Evolutionary conservation across 2,113 vertebrate genomes (phyloP).

Genomic region (Xenus cinereus): DNA sequence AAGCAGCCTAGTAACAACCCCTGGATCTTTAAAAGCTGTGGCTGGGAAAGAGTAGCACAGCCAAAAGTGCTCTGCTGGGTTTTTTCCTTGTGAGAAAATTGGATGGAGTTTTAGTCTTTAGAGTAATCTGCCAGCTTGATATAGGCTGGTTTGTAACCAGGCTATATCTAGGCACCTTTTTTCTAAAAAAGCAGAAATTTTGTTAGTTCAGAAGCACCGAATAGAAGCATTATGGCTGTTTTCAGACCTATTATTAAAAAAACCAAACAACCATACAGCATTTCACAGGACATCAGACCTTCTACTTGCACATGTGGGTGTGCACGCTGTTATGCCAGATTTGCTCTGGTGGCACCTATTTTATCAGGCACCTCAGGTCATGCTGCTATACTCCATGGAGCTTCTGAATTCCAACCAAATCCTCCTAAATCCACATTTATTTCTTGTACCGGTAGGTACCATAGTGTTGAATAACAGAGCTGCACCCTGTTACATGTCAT

Average conservation of each 20-base stretch:
- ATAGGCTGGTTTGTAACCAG: not conserved
- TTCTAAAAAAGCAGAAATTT: not conserved
- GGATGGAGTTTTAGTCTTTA: not conserved
- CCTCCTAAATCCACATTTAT: not conserved
- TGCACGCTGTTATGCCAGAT: not conserved
- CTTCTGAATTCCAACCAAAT: not conserved
- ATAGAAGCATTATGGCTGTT: not conserved
- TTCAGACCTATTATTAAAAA: not conserved
- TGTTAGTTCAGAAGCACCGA: not conserved
- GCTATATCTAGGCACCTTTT: not conserved
- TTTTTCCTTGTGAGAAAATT: not conserved
- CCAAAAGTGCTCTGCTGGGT: not conserved
- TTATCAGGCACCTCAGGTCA: not conserved
- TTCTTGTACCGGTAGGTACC: not conserved
- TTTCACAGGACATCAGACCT: not conserved
- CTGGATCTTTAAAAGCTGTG: not conserved
- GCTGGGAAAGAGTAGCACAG: not conserved
- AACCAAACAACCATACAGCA: accelerated
- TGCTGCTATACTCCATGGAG: not conserved
- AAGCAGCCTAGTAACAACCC: not conserved
- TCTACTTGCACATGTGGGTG: not conserved
- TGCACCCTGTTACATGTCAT: not conserved
- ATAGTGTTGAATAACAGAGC: not conserved
- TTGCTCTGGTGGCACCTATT: not conserved
- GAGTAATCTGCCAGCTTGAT: not conserved